These are phyloP conservation scores for Ophion slaviceki DNA, from an alignment of 2,888 invertebrate genomes.

Conservation along the genomic window DNA sequence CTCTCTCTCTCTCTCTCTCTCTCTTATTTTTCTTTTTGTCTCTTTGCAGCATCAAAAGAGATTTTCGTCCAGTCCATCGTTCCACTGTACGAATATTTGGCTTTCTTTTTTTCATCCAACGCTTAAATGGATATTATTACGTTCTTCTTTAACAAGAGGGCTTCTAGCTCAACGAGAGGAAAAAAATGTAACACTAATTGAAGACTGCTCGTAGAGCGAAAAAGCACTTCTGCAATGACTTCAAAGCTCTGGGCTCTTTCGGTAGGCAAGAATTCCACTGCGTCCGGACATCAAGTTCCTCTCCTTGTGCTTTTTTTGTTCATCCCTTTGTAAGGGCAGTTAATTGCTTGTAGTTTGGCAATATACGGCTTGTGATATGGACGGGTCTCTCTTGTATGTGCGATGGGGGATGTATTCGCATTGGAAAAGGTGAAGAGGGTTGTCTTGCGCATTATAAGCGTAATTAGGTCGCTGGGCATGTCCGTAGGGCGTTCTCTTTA, in stretches of 20 bases:
- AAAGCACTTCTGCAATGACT: slow-evolving; percentile 46
- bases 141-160: slow-evolving; percentile 44
- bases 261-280: slow-evolving; percentile 29
- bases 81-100: slow-evolving; percentile 31
- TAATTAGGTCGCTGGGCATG: slow-evolving; percentile 58
- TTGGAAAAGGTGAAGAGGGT: slow-evolving; percentile 34
- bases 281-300: slow-evolving; percentile 34
- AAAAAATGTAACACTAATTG: slow-evolving; percentile 47
- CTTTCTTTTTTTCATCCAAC: slow-evolving; percentile 24
- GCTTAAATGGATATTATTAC: slow-evolving; percentile 48
- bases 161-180: slow-evolving; percentile 36
- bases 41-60: slow-evolving; percentile 31
- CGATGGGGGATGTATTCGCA: slow-evolving; percentile 15
- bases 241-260: slow-evolving; percentile 34
- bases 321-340: slow-evolving; percentile 48
- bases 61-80: slow-evolving; percentile 40
- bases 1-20: not conserved
- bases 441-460: slow-evolving; percentile 40
- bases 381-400: slow-evolving; percentile 11
- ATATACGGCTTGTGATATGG: slow-evolving; percentile 34
- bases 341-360: slow-evolving; percentile 49
- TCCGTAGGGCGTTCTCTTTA: slow-evolving; percentile 1
- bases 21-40: not conserved
- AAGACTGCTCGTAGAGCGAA: slow-evolving; percentile 40
- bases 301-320: slow-evolving; percentile 21